Evolutionary conservation across 2,113 vertebrate genomes (phyloP).

Genomic region (Neoarius graeffei): DNA sequence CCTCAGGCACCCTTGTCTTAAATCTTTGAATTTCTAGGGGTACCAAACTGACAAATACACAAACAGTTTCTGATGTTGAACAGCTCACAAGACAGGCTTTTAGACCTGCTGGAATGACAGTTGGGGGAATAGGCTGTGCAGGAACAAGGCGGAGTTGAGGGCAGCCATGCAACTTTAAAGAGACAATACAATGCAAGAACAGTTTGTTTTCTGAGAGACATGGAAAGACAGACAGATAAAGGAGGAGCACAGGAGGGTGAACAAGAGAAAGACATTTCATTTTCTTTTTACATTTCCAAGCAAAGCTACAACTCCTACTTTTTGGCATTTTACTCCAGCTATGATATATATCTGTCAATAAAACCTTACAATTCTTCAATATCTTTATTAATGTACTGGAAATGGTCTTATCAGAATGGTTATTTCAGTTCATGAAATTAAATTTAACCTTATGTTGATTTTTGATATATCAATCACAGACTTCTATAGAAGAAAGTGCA

Average conservation of each 20-base stretch:
- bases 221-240: slow-evolving; percentile 53
- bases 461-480: not conserved
- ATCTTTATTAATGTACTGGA: slow-evolving; percentile 27
- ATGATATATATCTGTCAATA: slow-evolving; percentile 44
- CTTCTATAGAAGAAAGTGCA: slow-evolving; percentile 10
- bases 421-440: not conserved
- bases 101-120: slow-evolving; percentile 71
- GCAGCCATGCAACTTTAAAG: slow-evolving; percentile 74
- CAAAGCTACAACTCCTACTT: slow-evolving; percentile 59
- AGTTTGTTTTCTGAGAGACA: slow-evolving; percentile 61
- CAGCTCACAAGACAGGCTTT: slow-evolving; percentile 69
- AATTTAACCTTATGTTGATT: not conserved
- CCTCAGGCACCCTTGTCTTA: slow-evolving; percentile 40
- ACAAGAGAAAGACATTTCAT: slow-evolving; percentile 55
- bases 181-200: slow-evolving; percentile 69
- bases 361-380: slow-evolving; percentile 38
- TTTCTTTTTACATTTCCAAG: slow-evolving; percentile 65
- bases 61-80: slow-evolving; percentile 73
- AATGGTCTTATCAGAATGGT: not conserved
- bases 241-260: slow-evolving; percentile 43
- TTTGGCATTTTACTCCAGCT: slow-evolving; percentile 38
- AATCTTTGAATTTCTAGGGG: slow-evolving; percentile 56
- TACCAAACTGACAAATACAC: slow-evolving; percentile 73
- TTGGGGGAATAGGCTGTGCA: slow-evolving; percentile 67
- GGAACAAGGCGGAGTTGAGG: slow-evolving; percentile 48